Evolutionary conservation across 2,113 vertebrate genomes (phyloP).

Genomic region (Gallinago jamesoni): DNA sequence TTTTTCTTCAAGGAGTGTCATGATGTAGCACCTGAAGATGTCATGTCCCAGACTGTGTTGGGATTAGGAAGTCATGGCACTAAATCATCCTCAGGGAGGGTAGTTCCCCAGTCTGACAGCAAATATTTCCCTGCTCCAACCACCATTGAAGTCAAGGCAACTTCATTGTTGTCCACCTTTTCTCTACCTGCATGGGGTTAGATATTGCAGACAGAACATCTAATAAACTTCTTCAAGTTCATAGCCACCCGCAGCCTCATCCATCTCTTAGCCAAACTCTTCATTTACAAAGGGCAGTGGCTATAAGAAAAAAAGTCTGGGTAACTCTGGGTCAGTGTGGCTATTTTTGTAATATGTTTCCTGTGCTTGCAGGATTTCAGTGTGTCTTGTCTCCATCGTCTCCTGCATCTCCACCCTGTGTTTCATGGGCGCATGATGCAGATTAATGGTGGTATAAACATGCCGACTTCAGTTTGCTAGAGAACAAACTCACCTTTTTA

Average conservation of each 20-base stretch:
- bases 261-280: not conserved
- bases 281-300: not conserved
- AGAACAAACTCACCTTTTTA: not conserved
- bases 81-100: not conserved
- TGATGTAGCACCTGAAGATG: not conserved
- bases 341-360: not conserved
- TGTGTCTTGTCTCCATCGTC: not conserved
- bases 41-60: not conserved
- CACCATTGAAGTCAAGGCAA: accelerated
- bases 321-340: not conserved
- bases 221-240: not conserved
- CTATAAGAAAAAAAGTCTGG: not conserved
- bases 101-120: not conserved
- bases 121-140: not conserved
- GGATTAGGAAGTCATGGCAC: not conserved
- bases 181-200: too few relatives aligned
- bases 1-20: not conserved
- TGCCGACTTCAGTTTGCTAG: not conserved
- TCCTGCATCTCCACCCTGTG: constrained; percentile 8
- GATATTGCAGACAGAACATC: not conserved
- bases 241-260: not conserved
- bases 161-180: not conserved
- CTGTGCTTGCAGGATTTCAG: not conserved
- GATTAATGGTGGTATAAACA: not conserved
- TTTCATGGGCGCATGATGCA: not conserved